Base-by-base conservation (phyloP, 1,140 invertebrate genomes). In the Trichonephila clavata region DNA sequence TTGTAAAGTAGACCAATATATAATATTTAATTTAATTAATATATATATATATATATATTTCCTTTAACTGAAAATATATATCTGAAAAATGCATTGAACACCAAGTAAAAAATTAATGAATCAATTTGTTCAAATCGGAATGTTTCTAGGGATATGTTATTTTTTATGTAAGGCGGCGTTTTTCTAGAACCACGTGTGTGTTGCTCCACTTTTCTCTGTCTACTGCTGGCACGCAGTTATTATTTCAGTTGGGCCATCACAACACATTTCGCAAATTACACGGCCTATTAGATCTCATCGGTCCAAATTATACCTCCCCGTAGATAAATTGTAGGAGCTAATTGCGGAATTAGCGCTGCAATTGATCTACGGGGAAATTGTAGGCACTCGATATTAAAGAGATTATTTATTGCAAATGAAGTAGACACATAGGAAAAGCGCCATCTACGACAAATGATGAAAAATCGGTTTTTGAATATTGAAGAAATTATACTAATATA, bases 261-360 rank as follows among this genome's bases (percentile, higher is more conserved):
- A 27, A 57, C 87, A 71, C 87, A 50, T 77, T 90, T 90, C 57
- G 71, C 57, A 80, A 90, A 90, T 90, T 90, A 90, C 57, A 61
- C 16, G 77, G 68, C 21, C 89, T 50, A 90, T 90, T 90, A 90
- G 89, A 71, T 43, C 86, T 88, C 86, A 88, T 88, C 57, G 61
- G 24, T 32, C 20, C 77, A 81, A 90, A 90, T 90, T 90, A 81
- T 61, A 61, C 89, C 89, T 90, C 89, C 71, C 57, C 68, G 89
- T 81, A 90, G 89, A 90, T 90, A 90, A 90, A 90, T 90, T 60
- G 89, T 21, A 57, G 39, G 65, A 59, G 43, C 32, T 68, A 90
- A 90, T 90, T 90, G 68, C 89, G 24, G 50, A 90, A 90, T 90
- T 90, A 81, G 43, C 65, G 65, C 39, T 27, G 24, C 60, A 50